Evolutionary conservation across 2,113 vertebrate genomes (phyloP).

Genomic region (Turdus rufiventris): DNA sequence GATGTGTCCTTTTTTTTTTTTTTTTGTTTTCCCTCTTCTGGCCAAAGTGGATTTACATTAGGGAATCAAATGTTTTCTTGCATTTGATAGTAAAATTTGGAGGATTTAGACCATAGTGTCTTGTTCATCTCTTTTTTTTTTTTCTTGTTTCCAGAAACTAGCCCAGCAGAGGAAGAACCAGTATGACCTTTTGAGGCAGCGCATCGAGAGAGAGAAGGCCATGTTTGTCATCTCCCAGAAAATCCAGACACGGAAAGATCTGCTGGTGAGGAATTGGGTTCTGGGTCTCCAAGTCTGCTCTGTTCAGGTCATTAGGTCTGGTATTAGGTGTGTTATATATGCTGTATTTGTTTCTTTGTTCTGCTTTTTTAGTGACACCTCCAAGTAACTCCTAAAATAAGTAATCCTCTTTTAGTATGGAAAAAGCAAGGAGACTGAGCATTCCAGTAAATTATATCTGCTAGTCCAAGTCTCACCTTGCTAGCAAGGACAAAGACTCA

Average conservation of each 20-base stretch:
- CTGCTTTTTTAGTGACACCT: not conserved
- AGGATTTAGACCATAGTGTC: not conserved
- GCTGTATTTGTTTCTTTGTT: not conserved
- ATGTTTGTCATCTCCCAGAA: slow-evolving; percentile 92
- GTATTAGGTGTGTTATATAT: not conserved
- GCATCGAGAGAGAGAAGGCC: slow-evolving; percentile 91
- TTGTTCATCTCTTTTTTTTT: not conserved
- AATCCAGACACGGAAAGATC: slow-evolving; percentile 92
- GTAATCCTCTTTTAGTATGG: not conserved
- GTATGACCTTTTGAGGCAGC: slow-evolving; percentile 85
- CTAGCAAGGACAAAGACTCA: not conserved
- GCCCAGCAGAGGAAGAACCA: slow-evolving; percentile 80
- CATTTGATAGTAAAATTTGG: not conserved
- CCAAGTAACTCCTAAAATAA: not conserved
- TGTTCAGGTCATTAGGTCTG: not conserved
- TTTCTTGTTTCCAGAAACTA: slow-evolving; percentile 71
- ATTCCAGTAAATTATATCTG: not conserved
- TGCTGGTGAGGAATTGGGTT: slow-evolving; percentile 79
- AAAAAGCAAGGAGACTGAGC: not conserved
- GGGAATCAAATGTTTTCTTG: not conserved
- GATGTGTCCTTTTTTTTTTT: not conserved
- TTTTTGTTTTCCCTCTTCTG: not conserved
- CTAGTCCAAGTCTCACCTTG: not conserved
- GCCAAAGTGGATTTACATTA: not conserved
- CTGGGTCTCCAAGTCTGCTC: not conserved